Evolutionary conservation across 2,888 invertebrate genomes (phyloP), one percentile per base, ranked within the genome.

Genomic region (Miltochrista miniata): DNA sequence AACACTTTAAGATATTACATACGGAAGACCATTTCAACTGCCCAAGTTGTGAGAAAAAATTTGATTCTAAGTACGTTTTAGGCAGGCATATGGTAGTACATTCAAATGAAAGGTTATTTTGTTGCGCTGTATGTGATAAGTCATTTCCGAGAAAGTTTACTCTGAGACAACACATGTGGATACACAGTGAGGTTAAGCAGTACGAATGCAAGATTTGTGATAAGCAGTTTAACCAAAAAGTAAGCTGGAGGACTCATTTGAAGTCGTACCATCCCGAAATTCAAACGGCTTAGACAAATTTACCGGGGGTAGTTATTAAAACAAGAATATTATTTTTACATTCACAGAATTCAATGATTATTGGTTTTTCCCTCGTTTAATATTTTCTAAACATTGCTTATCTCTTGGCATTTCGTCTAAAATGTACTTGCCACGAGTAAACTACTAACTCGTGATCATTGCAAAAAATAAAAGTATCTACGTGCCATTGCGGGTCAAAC

Each of bases 81-180:
- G 79, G 85, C 8, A 83, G 85, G 11, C 93, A 93, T 55, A 75
- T 83, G 72, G 78, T 90, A 1, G 81, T 82, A 0, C 93, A 93
- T 60, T 89, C 90, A 0, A 87, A 85, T 8, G 86, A 86, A 44
- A 91, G 89, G 53, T 75, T 83, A 0, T 92, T 86, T 49, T 70
- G 79, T 11, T 93, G 93, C 54, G 72, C 76, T n/a, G 77, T 87
- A 0, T 93, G 93, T 49, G 64, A 81, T 0, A 92, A 92, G 48
- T 65, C 72, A 0, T 90, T 89, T 58, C 73, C 79, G 1, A 71
- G 85, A 14, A 85, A 85, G 56, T 81, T 81, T n/a, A 82, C 79
- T 1, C 56, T 90, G 18, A 67, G 64, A 1, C 81, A 83, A 51
- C 88, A 89, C 51, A 82, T 83, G 73, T 87, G 87, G 87, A 79